Evolutionary conservation across 2,888 invertebrate genomes (phyloP).

Genomic region (Bursaphelenchus okinawaensis): DNA sequence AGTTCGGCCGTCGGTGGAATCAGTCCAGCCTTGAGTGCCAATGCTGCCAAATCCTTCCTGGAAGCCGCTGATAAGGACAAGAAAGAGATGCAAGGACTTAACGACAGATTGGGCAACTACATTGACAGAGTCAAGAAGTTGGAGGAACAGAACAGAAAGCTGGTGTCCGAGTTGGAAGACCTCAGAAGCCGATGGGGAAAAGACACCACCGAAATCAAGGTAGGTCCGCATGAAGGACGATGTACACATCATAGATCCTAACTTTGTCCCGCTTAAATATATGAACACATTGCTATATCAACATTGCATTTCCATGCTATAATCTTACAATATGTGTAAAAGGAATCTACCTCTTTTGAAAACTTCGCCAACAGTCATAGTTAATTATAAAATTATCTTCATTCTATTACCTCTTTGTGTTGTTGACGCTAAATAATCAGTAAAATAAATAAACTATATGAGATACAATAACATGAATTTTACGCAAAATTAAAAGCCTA

Average conservation of each 20-base stretch:
- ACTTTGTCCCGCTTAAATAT: neutral
- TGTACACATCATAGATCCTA: neutral
- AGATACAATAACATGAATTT: neutral
- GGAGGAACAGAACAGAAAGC: slow-evolving; percentile 57
- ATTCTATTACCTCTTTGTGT: no score
- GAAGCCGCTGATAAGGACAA: slow-evolving; percentile 61
- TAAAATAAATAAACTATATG: neutral
- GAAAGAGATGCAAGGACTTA: slow-evolving; percentile 60
- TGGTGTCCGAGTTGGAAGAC: slow-evolving; percentile 56
- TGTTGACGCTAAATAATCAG: no score
- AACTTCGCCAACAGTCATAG: neutral
- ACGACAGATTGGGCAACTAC: slow-evolving; percentile 63
- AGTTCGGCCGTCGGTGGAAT: slow-evolving; percentile 56
- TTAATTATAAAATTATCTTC: slow-evolving; percentile 6
- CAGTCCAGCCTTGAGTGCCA: slow-evolving; percentile 54
- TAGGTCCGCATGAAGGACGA: no score
- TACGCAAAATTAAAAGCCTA: no score
- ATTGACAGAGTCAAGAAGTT: slow-evolving; percentile 61
- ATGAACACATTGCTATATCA: neutral
- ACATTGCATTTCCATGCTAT: neutral
- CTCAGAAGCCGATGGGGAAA: slow-evolving; percentile 57
- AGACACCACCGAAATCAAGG: slow-evolving; percentile 57
- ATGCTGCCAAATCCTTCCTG: slow-evolving; percentile 56
- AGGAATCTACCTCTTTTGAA: no score
- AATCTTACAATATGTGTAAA: no score